Conservation (phyloP, 2,113 vertebrate genomes). For the Bubo blakistoni region DNA sequence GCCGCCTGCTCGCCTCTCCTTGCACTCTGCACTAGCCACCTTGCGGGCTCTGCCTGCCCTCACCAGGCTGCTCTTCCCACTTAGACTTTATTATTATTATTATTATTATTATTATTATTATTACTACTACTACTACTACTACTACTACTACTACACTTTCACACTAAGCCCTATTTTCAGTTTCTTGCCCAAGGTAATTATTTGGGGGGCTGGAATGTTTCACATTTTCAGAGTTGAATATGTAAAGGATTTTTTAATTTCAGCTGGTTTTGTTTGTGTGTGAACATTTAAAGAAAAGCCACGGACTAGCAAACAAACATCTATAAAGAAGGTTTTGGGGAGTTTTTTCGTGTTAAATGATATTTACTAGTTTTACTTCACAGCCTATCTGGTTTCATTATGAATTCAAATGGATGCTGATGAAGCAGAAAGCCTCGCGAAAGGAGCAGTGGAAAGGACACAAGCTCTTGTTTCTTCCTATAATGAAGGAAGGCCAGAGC, state of each 20-base stretch:
- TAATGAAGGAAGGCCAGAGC: neutral
- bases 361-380: neutral
- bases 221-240: rapidly evolving
- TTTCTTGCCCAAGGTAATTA: neutral
- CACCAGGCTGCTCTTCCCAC: neutral
- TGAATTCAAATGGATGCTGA: neutral
- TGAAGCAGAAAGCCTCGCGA: neutral
- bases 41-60: neutral
- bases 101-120: no score
- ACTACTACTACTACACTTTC: neutral
- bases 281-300: neutral
- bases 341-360: neutral
- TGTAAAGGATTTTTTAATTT: neutral
- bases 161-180: neutral
- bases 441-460: neutral
- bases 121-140: no score
- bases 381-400: neutral
- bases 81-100: neutral
- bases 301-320: neutral
- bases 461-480: no score
- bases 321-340: neutral
- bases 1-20: no score
- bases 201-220: neutral
- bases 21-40: neutral
- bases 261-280: no score